Percentiles rank a stretch among this genome's conserved stretches.
Conservation (phyloP, 2,113 vertebrate genomes). For the Corythornis madagascariensis region DNA sequence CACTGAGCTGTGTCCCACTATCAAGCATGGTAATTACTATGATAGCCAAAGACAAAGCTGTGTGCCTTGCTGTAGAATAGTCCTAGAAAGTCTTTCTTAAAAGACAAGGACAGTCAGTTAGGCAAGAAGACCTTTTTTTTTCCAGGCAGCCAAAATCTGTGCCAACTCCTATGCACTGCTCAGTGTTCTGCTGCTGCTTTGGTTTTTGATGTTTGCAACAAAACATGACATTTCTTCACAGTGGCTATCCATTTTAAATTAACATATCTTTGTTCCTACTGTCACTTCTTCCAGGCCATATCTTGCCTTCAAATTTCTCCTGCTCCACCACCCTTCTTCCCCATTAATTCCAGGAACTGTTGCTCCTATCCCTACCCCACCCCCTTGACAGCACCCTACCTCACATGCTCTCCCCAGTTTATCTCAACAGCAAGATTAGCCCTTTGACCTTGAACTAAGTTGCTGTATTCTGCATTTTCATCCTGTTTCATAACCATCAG, state of each 20-base stretch:
- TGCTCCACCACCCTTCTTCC: neutral
- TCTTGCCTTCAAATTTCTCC: neutral
- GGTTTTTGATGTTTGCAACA: neutral
- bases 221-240: neutral
- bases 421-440: neutral
- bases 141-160: neutral
- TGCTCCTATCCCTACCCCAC: neutral
- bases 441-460: neutral
- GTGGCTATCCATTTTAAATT: neutral
- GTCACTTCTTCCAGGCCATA: too few relatives aligned
- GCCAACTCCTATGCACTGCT: neutral
- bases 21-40: neutral
- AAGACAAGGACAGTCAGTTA: neutral
- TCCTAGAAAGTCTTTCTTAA: neutral
- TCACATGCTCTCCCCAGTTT: neutral
- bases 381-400: neutral
- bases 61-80: neutral
- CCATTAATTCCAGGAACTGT: neutral
- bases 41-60: neutral
- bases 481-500: neutral
- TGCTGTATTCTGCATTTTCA: neutral
- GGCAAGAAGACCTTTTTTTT: neutral
- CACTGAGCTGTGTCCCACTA: neutral
- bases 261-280: too few relatives aligned
- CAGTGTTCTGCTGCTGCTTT: neutral